phyloP scores from a whole-genome alignment of 1,140 invertebrate species.

The Maniola jurtina region DNA sequence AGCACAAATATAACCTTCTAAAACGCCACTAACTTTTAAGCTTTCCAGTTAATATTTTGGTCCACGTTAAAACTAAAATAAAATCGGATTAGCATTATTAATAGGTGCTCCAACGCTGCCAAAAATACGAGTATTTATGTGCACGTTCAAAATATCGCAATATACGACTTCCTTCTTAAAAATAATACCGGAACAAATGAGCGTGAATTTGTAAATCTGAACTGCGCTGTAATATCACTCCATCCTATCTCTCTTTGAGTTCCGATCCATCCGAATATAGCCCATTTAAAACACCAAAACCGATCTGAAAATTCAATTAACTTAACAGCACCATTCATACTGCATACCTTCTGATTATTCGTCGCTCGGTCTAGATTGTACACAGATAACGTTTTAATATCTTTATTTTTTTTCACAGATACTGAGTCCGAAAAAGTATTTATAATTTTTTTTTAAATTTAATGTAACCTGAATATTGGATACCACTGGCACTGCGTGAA shows the following conservation, averaged over 20 bases:
- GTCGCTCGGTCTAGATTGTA: constrained; percentile 9
- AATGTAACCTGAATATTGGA: background rate
- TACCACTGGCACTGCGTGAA: constrained; percentile 4
- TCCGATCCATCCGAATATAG: background rate
- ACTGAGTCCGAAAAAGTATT: constrained; percentile 2
- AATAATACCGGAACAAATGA: no score
- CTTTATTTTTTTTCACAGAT: constrained; percentile 9
- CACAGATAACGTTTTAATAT: constrained; percentile 16
- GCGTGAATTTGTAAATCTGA: no score
- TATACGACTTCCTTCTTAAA: no score
- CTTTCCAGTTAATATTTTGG: no score
- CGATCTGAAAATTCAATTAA: constrained; percentile 13
- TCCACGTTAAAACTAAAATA: no score
- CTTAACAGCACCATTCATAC: constrained; percentile 22
- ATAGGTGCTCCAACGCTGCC: no score
- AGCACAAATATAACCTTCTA: no score
- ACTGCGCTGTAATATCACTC: background rate
- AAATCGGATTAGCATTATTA: no score
- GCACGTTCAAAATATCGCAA: no score
- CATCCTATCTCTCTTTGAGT: background rate
- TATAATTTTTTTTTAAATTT: background rate
- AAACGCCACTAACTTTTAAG: no score
- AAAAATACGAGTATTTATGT: no score
- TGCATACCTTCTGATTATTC: constrained; percentile 17
- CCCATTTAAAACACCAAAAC: constrained; percentile 14